Evolutionary conservation across 2,888 invertebrate species (phyloP).

Genomic region (Bursaphelenchus okinawaensis): DNA sequence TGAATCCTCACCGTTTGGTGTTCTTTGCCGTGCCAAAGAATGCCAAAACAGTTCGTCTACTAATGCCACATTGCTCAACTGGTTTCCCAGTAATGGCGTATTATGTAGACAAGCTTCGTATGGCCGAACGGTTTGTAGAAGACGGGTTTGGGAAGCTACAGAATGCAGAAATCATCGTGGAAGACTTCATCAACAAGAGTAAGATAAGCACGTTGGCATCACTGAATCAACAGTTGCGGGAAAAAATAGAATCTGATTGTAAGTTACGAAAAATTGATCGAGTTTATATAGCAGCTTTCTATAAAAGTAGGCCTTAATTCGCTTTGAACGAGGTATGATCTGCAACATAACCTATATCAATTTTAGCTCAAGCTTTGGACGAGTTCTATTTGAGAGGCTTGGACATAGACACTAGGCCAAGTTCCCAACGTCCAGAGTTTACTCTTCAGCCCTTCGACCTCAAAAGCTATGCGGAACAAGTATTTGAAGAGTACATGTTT

Average conservation of each 20-base stretch:
- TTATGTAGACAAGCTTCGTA: constrained; percentile 17
- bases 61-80: constrained; percentile 14
- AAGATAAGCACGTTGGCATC: constrained; percentile 21
- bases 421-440: constrained; percentile 5
- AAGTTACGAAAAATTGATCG: neutral
- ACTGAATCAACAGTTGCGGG: constrained; percentile 21
- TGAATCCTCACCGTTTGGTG: constrained; percentile 15
- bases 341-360: too few species aligned
- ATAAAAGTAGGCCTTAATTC: too few species aligned
- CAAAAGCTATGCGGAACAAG: constrained; percentile 17
- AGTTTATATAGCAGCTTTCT: too few species aligned
- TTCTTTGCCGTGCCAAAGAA: constrained; percentile 24
- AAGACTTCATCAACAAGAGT: constrained; percentile 23
- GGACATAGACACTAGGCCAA: neutral
- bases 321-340: neutral
- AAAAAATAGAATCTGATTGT: neutral
- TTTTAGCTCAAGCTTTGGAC: constrained; percentile 9
- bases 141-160: neutral
- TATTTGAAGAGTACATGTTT: constrained; percentile 30
- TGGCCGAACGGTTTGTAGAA: constrained; percentile 22
- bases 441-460: constrained; percentile 19
- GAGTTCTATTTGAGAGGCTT: constrained; percentile 14
- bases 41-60: constrained; percentile 12
- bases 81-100: constrained; percentile 20
- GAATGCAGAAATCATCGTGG: constrained; percentile 11